Evolutionary conservation across 2,113 vertebrate genomes (phyloP), one percentile per base, ranked within the genome.

Genomic region (Collichthys lucidus): DNA sequence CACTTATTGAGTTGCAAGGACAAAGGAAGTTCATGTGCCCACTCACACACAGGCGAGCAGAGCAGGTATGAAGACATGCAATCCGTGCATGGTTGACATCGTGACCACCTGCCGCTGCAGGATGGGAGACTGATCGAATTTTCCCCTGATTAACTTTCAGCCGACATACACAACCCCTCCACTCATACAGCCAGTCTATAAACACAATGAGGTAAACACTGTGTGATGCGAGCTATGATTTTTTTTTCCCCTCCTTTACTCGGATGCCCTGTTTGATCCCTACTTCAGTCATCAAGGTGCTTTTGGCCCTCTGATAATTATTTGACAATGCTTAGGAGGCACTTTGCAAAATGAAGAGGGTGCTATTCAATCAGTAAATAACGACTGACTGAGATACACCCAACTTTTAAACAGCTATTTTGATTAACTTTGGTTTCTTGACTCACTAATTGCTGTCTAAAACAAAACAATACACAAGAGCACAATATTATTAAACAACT

Each of bases 1-100:
- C 14, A 22, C 71, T 71, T 75, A 83, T 67, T 86, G 52, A 78
- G 78, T 76, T 84, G 63, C 52, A 78, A 81, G 69, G 74, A 87
- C 70, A 79, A 79, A 74, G 76, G 76, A 85, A 70, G 73, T 84
- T 35, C 62, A 64, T 55, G 29, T 47, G 10, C 69, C 52, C 76
- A 77, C 86, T 42, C 76, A 29, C 63, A 69, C 70, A 59, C 65
- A 66, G 9, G 49, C 0, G 6, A 31, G 22, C 26, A 64, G 35
- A 24, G 26, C 59, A 52, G 44, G 40, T 11, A 71, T 66, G 66
- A 69, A n/a, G 79, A 59, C 52, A 44, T 5, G 11, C 35, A 40
- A 22, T 80, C 52, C 50, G 46, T 69, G 69, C 0, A 9, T 66
- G 72, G 55, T 52, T 2, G 5, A 77, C 76, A 74, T 7, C 26